These are phyloP conservation scores for Andinoacara biseriatus DNA, from an alignment of 2,113 vertebrate genomes.

Conservation along the genomic window DNA sequence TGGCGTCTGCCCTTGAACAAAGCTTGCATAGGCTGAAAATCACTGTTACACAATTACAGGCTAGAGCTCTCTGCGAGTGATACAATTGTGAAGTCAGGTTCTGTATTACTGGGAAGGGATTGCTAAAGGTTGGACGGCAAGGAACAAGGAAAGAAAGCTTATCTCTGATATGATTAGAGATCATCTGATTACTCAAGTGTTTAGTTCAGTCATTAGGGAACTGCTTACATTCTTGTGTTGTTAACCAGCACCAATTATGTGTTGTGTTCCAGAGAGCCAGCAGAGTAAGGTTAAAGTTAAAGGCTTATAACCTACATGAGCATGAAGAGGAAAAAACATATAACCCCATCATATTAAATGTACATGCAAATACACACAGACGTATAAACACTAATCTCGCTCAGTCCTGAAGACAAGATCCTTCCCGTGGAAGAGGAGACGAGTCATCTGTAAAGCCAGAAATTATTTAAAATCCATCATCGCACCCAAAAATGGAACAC, in stretches of 20 bases:
- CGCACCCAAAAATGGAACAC: conserved; percentile 20
- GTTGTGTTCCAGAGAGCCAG: background rate
- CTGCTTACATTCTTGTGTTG: background rate
- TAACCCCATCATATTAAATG: background rate
- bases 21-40: conserved; percentile 61
- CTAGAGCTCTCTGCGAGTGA: background rate
- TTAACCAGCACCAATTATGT: background rate
- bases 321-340: background rate
- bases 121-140: background rate
- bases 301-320: background rate
- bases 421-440: conserved; percentile 4
- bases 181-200: conserved; percentile 47
- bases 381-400: conserved; percentile 34
- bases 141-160: conserved; percentile 13
- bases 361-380: background rate
- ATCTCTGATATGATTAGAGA: conserved; percentile 40
- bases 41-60: conserved; percentile 59
- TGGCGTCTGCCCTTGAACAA: conserved; percentile 63
- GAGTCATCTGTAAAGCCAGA: conserved; percentile 26
- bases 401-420: conserved; percentile 45
- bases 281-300: conserved; percentile 1
- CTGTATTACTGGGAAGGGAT: conserved; percentile 20
- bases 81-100: background rate
- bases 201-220: conserved; percentile 21
- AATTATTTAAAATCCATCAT: conserved; percentile 48